Conservation (phyloP, 2,888 invertebrate species). For the Eledone cirrhosa region DNA sequence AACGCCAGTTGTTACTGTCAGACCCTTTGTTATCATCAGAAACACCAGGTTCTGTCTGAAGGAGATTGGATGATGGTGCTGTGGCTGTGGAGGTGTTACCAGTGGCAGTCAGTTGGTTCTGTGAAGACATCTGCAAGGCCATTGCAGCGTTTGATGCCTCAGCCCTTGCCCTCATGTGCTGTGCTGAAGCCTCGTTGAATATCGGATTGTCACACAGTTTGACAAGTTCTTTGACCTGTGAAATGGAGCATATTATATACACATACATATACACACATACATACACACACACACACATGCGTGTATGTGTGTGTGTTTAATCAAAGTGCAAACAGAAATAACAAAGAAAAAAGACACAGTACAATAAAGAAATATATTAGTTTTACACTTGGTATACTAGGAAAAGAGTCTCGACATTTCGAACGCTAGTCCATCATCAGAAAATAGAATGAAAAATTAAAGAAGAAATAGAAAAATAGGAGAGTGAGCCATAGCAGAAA, state of each 20-base stretch:
- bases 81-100: conserved; percentile 28
- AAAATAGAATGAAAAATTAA: too few species aligned
- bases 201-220: conserved; percentile 86
- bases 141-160: conserved; percentile 11
- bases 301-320: background rate
- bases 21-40: background rate
- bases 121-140: background rate
- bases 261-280: too few species aligned
- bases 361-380: too few species aligned
- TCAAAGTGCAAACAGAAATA: too few species aligned
- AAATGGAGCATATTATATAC: too few species aligned
- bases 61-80: conserved; percentile 24
- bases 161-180: conserved; percentile 72
- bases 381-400: too few species aligned
- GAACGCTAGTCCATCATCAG: too few species aligned
- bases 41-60: background rate
- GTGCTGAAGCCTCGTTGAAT: conserved; percentile 85
- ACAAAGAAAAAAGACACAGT: too few species aligned
- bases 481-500: too few species aligned
- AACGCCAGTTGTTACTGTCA: conserved; percentile 48
- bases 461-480: too few species aligned
- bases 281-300: background rate
- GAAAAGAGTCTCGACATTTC: too few species aligned
- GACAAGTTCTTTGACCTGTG: conserved; percentile 77
- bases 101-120: conserved; percentile 12